phyloP scores from a whole-genome alignment of 2,888 invertebrate species.

The Pasiphila rectangulata region DNA sequence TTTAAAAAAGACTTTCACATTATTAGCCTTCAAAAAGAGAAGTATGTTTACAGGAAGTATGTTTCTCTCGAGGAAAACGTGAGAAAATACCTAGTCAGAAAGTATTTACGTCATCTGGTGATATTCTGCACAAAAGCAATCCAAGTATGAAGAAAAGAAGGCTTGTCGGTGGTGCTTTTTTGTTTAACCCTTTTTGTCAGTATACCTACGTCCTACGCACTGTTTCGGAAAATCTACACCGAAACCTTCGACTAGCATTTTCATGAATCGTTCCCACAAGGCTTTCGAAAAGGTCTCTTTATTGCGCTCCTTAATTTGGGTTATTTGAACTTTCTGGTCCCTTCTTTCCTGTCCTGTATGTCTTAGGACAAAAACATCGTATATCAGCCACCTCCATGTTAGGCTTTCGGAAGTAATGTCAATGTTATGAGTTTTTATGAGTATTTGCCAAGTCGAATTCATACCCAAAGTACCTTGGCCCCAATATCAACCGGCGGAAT shows the following conservation, averaged over 20 bases:
- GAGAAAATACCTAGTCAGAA: conserved; percentile 13
- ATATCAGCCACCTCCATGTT: conserved; percentile 46
- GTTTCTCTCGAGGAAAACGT: conserved; percentile 23
- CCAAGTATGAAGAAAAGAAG: conserved; percentile 39
- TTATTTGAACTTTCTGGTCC: conserved; percentile 70
- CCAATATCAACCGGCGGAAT: conserved; percentile 15
- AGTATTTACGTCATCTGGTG: conserved; percentile 17
- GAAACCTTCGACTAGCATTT: conserved; percentile 59
- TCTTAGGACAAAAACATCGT: conserved; percentile 50
- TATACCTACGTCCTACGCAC: conserved; percentile 31
- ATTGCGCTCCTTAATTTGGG: conserved; percentile 68
- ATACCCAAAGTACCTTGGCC: conserved; percentile 12
- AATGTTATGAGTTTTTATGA: conserved; percentile 44
- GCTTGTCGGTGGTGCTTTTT: conserved; percentile 35
- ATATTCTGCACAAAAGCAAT: conserved; percentile 31
- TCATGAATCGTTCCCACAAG: conserved; percentile 68
- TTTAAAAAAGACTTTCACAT: too few relatives aligned
- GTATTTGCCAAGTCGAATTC: conserved; percentile 24
- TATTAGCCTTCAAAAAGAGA: conserved; percentile 12
- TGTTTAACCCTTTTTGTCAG: conserved; percentile 53
- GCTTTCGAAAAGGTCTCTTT: conserved; percentile 65
- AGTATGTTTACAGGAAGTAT: conserved; percentile 11
- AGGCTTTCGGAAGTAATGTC: conserved; percentile 38
- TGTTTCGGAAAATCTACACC: conserved; percentile 57
- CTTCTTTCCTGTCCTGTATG: conserved; percentile 57